These are phyloP conservation scores for Calosoma granatense DNA, from an alignment of 1,140 invertebrate genomes.

Conservation along the genomic window DNA sequence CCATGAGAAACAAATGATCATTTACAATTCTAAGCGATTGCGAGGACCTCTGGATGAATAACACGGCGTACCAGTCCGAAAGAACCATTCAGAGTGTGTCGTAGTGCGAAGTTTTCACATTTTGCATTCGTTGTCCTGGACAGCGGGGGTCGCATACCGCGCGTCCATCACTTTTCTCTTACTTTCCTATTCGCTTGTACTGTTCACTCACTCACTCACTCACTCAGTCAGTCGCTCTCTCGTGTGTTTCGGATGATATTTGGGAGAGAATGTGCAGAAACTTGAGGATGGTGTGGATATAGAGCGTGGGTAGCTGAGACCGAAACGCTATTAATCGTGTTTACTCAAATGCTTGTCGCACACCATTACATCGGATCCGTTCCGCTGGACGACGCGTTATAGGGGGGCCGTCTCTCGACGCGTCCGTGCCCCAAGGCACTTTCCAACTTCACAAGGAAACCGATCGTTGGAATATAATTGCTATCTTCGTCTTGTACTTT, in stretches of 20 bases:
- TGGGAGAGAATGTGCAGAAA: too few relatives aligned
- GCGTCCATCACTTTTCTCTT: too few relatives aligned
- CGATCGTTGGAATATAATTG: not conserved
- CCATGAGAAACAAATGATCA: constrained; percentile 6
- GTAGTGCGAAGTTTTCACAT: not conserved
- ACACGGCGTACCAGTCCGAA: not conserved
- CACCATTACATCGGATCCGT: not conserved
- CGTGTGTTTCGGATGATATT: too few relatives aligned
- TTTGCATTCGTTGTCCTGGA: not conserved
- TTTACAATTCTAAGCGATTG: constrained; percentile 9
- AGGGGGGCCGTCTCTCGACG: not conserved
- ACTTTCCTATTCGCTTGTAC: too few relatives aligned
- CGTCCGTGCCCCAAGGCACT: not conserved
- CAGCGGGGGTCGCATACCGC: not conserved
- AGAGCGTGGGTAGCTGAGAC: not conserved
- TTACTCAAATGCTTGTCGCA: not conserved
- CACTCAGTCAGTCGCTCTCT: too few relatives aligned
- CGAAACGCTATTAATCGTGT: not conserved
- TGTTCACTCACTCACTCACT: too few relatives aligned
- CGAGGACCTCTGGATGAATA: constrained; percentile 7
- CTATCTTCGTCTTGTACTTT: not conserved
- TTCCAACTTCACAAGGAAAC: not conserved
- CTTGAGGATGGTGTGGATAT: too few relatives aligned
- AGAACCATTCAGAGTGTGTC: not conserved
- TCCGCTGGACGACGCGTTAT: not conserved